Conservation (phyloP, 2,888 invertebrate species). For the Patella ulyssiponensis region DNA sequence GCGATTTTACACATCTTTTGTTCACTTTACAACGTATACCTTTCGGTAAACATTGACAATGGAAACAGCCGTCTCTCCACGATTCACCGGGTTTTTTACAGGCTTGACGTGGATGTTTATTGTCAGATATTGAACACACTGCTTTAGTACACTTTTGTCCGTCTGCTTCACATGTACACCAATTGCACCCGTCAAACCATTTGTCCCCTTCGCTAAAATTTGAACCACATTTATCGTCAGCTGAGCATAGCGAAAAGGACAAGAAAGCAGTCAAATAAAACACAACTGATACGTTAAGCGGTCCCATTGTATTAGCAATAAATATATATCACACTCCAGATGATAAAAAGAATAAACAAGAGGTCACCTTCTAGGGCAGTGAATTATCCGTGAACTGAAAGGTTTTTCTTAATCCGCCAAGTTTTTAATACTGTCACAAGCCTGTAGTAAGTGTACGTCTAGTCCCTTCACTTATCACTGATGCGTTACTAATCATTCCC, state of each 20-base stretch:
- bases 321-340: no score
- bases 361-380: no score
- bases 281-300: no score
- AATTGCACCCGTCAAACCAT: constrained; percentile 44
- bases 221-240: constrained; percentile 20
- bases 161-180: constrained; percentile 36
- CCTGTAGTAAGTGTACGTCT: no score
- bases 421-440: no score
- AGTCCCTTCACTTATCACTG: no score
- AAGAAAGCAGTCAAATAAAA: not conserved
- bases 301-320: no score
- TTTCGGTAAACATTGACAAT: constrained; percentile 28
- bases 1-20: constrained; percentile 22
- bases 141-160: constrained; percentile 32
- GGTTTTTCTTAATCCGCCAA: no score
- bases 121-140: constrained; percentile 18
- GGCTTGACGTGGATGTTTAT: not conserved
- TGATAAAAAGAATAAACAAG: no score
- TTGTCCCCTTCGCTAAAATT: constrained; percentile 33
- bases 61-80: constrained; percentile 40
- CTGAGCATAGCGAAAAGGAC: not conserved
- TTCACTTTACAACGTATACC: constrained; percentile 34
- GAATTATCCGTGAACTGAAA: no score
- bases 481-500: no score
- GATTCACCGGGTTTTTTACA: constrained; percentile 24